Evolutionary conservation across 2,888 invertebrate genomes (phyloP), one percentile per base, ranked within the genome.

Genomic region (Pollenia griseotomentosa): DNA sequence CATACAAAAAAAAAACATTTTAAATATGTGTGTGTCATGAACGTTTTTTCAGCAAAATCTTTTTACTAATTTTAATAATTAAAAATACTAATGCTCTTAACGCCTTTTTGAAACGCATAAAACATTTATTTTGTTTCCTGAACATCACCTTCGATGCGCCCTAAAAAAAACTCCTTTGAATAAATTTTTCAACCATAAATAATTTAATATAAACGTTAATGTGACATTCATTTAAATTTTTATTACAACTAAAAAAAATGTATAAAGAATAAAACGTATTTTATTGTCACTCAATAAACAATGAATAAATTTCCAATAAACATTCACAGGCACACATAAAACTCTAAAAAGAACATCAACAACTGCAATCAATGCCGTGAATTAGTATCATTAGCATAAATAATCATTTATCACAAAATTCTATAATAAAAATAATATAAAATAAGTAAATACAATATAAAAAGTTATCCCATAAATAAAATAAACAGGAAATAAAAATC

Each of bases 301-400:
- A 78, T 83, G 78, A 83, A 83, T 83, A 78, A 83, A 71, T 83
- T 83, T 74, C 59, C 61, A 48, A 33, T n/a, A 12, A 5, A 51
- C 33, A 33, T 33, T 14, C 14, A 33, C 12, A 65, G 4, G 51
- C 9, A 79, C 44, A 33, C 55, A 51, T 44, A 16, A 44, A 12
- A 63, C 59, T 14, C 40, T 42, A n/a, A 66, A 70, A 61, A 61
- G 61, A 71, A 42, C 70, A 70, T 46, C 61, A 16, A 33, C 46
- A 71, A 71, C 23, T 63, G 53, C 42, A 63, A 53, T 55, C 33
- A 55, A 16, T 42, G 23, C 44, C 65, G 55, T 83, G 83, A 75
- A 86, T 83, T 83, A 73, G 70, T 61, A 70, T 51, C 74, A 83
- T 86, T 86, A 86, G 63, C 86, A 86, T 86, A 80, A 86, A 83